Conservation (phyloP, 2,113 vertebrate species). For the Alaudala cheleensis region DNA sequence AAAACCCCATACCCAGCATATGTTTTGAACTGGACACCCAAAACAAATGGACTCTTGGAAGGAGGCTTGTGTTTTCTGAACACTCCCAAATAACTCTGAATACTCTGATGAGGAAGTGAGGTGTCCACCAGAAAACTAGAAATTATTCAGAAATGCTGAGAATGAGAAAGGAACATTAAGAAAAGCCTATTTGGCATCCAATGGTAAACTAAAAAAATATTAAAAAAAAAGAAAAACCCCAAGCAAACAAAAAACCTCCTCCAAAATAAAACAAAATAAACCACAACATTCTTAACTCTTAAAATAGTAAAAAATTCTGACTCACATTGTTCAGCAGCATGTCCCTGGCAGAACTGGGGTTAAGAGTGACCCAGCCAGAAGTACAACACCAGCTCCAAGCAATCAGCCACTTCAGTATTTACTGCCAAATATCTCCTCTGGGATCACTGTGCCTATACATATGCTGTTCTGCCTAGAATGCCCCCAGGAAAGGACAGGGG, state of each 20-base stretch:
- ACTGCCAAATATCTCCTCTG: neutral
- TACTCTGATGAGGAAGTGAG: neutral
- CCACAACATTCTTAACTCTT: neutral
- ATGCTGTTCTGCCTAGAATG: neutral
- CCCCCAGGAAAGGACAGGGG: neutral
- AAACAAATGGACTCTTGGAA: constrained; percentile 10
- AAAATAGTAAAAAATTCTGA: neutral
- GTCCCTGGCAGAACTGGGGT: neutral
- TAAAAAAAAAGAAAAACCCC: fast-evolving
- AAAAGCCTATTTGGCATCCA: neutral
- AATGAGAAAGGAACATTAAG: neutral
- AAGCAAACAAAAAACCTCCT: neutral
- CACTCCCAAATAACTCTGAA: neutral
- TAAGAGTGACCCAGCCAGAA: neutral
- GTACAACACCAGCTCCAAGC: neutral
- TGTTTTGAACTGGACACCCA: neutral
- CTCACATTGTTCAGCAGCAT: fast-evolving
- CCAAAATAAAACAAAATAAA: neutral
- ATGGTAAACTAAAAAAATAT: neutral
- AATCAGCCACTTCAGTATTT: neutral
- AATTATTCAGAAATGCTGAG: neutral
- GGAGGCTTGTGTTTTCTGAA: neutral
- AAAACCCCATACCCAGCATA: neutral
- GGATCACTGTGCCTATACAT: neutral
- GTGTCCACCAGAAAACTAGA: neutral